Percentiles rank a stretch among this genome's conserved stretches.
These are phyloP conservation scores for Penelope pileata DNA, from an alignment of 2,113 vertebrate genomes.

Conservation along the genomic window DNA sequence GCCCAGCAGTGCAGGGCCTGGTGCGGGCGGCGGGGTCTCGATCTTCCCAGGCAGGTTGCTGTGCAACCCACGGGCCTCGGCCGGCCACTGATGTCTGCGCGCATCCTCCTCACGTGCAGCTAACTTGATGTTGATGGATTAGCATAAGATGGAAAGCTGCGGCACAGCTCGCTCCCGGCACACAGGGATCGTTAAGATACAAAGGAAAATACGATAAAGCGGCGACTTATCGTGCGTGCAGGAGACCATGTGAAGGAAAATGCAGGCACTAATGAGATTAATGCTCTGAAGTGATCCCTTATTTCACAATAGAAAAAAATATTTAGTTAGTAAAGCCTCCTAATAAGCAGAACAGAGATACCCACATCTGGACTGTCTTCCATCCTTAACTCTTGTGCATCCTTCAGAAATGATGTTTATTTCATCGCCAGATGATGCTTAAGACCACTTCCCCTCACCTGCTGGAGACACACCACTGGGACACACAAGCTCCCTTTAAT, in stretches of 20 bases:
- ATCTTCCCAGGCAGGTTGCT: conserved; percentile 82
- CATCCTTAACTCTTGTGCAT: not conserved
- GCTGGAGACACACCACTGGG: not conserved
- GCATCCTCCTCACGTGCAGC: conserved; percentile 76
- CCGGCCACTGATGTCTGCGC: conserved; percentile 76
- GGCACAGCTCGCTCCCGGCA: conserved; percentile 24
- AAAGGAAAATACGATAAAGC: conserved; percentile 54
- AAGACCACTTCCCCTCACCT: conserved; percentile 44
- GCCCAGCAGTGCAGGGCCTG: not conserved
- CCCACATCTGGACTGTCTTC: not conserved
- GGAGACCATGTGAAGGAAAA: conserved; percentile 12
- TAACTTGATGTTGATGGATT: conserved; percentile 88
- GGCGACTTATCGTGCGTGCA: not conserved
- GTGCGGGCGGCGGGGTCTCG: not conserved
- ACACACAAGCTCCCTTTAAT: conserved; percentile 48
- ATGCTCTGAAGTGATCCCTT: not conserved
- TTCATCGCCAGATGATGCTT: not conserved
- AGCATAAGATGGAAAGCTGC: conserved; percentile 77
- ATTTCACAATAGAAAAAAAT: not conserved
- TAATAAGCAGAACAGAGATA: not conserved
- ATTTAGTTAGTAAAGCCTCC: not conserved
- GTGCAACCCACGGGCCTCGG: conserved; percentile 84
- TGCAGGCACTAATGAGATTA: not conserved
- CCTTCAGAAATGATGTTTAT: conserved; percentile 2
- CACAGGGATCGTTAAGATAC: conserved; percentile 60